Evolutionary conservation across 2,888 invertebrate genomes (phyloP), one percentile per base, ranked within the genome.

Genomic region (Mesoligia furuncula): DNA sequence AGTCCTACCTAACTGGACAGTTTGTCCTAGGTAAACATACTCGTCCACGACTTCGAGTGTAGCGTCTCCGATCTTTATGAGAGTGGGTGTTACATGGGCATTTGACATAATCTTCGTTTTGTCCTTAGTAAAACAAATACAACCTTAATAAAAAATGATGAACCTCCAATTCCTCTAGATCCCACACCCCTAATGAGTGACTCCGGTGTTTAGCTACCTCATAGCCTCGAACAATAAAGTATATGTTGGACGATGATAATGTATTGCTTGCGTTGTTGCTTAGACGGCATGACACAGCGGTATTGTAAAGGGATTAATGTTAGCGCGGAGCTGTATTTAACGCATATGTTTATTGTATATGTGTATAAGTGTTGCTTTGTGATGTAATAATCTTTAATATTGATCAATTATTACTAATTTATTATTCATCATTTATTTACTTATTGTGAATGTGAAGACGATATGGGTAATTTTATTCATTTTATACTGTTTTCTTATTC

Each of bases 191-290:
- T 84, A 73, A 61, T 54, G 45, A 81, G 62, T 54, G 61, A 64
- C 57, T 70, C n/a, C 20, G 48, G 59, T 69, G 68, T 71, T 84
- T 75, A 75, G 68, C 71, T 57, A 67, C 74, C 79, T 75, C 62
- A 75, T 61, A 59, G 54, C 62, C 0, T n/a, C n/a, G 70, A 77
- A 68, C 70, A 85, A 84, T 75, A 76, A 73, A 79, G 66, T 68
- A 65, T 75, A 65, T 75, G 69, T 70, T 72, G 70, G 75, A 67
- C 39, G 65, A 83, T 69, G 77, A 85, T 77, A 87, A 87, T 80
- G 80, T 84, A 86, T 83, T 83, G 65, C 79, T 77, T 61, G 75
- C 36, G n/a, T 59, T 67, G 66, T n/a, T 59, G 62, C 64, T 70
- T 51, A 59, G 64, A 61, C 74, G 39, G 42, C 79, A 59, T 87